These are phyloP conservation scores for Baccha elongata DNA, from an alignment of 2,888 invertebrate species.

Conservation along the genomic window DNA sequence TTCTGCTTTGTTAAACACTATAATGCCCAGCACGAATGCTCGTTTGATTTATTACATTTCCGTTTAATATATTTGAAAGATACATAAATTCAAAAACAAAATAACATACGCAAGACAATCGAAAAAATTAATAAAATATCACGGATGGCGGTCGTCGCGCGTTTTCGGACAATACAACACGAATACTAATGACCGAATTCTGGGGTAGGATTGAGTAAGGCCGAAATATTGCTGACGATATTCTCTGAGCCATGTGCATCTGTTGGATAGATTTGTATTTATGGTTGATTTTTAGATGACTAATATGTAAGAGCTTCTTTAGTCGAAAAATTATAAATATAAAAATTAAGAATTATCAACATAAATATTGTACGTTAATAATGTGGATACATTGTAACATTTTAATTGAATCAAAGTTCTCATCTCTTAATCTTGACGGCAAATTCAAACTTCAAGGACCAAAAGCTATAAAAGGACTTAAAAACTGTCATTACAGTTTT, in stretches of 20 bases:
- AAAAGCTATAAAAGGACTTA: not conserved
- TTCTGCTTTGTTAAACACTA: constrained; percentile 32
- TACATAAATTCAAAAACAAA: constrained; percentile 7
- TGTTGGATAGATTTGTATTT: not conserved
- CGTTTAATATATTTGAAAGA: constrained; percentile 19
- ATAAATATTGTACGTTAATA: too few species aligned
- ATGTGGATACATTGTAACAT: too few species aligned
- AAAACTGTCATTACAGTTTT: not conserved
- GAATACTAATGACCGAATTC: constrained; percentile 56
- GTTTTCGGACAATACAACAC: constrained; percentile 37
- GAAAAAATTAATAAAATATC: constrained; percentile 20
- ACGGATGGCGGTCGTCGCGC: not conserved
- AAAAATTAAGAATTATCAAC: not conserved
- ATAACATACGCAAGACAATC: constrained; percentile 5
- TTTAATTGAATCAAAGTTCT: not conserved
- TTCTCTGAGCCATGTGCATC: constrained; percentile 28
- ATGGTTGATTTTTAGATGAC: not conserved
- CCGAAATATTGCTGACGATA: constrained; percentile 14
- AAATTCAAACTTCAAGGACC: not conserved
- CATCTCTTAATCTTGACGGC: too few species aligned
- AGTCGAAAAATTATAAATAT: constrained; percentile 6
- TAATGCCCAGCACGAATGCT: constrained; percentile 34
- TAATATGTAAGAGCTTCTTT: constrained; percentile 2
- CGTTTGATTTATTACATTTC: constrained; percentile 27
- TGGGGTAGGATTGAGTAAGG: constrained; percentile 35